Evolutionary conservation across 2,888 invertebrate genomes (phyloP), one percentile per base, ranked within the genome.

Genomic region (Pyrocoelia pectoralis): DNA sequence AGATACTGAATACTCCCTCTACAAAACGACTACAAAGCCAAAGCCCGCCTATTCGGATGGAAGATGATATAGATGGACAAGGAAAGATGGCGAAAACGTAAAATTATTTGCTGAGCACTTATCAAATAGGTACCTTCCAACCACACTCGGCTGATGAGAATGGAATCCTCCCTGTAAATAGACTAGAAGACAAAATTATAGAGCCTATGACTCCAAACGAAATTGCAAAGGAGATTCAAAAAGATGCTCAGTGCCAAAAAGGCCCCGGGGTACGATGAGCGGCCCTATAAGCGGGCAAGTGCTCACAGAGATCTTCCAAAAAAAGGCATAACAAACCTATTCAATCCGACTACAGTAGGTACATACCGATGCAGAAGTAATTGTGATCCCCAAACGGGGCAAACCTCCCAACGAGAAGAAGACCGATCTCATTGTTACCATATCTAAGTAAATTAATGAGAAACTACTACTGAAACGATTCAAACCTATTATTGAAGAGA

Each of bases 271-370:
- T n/a, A n/a, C n/a, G n/a, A n/a, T n/a, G n/a, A n/a, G n/a, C 73
- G 75, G 74, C 50, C 60, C 70, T 14, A 72, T 76, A 4, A 73
- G 67, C n/a, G 70, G 66, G 0, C 56, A 64, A 10, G 24, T 73
- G 1, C 56, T 29, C 9, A 72, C 72, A 63, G 60, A 71, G 15
- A n/a, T n/a, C 67, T 73, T 10, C 71, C 74, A 9, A 46, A 24
- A 60, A 71, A 72, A 55, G 69, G 60, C 2, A 56, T 73, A 6
- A 70, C 72, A 2, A 50, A 65, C 12, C 46, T 74, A 0, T 67
- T 67, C 9, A 76, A 76, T 69, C n/a, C 53, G 69, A 66, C 24
- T 70, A 18, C 52, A 59, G 1, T n/a, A n/a, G n/a, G n/a, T 71
- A 72, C 17, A 66, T 73, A 3, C 74, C 73, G 0, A 17, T 46